Base-by-base conservation (phyloP, 1,140 invertebrate genomes). In the Papilio xuthus region DNA sequence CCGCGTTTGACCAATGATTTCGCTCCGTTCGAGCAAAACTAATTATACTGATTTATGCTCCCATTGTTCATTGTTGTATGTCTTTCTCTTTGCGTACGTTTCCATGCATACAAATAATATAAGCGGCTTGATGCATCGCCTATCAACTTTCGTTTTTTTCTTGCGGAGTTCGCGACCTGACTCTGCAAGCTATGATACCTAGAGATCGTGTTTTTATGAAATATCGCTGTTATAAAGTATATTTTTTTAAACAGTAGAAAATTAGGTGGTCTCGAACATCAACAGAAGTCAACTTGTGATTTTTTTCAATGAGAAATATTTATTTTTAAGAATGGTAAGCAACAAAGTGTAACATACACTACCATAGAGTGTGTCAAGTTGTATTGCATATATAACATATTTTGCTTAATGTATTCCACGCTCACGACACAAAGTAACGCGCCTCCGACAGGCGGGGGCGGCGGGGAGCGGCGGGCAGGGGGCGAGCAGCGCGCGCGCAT, bases 11-110 rank as follows among this genome's bases (percentile, higher is more conserved):
- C 94, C 94, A 94, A 94, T 94, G 92, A 94, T 89, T 93, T 89
- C 84, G 87, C 93, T 90, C 86, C 90, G 90, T 89, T 88, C 86
- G 87, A 86, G 88, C 89, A 91, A 91, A 93, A 94, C 94, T 94
- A 94, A 94, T 94, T 94, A 94, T 94, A 94, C 93, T 94, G 94
- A 94, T 94, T 94, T 94, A 94, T 94, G 91, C 92, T 85, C 86
- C 93, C 93, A 94, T 94, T 94, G 94, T 94, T 90, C 94, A 94
- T 94, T 94, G 94, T 94, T 93, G 87, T 90, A 89, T 89, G 88
- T 91, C 89, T 92, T 87, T 89, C 88, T 88, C 87, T 86, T 84
- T 82, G 83, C 86, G 84, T 88, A 85, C 83, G 85, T 84, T 87
- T 88, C 80, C 85, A 85, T 89, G 86, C 85, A 88, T 88, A 47